Evolutionary conservation across 1,140 invertebrate species (phyloP).

Genomic region (Drosophila micromelanica): DNA sequence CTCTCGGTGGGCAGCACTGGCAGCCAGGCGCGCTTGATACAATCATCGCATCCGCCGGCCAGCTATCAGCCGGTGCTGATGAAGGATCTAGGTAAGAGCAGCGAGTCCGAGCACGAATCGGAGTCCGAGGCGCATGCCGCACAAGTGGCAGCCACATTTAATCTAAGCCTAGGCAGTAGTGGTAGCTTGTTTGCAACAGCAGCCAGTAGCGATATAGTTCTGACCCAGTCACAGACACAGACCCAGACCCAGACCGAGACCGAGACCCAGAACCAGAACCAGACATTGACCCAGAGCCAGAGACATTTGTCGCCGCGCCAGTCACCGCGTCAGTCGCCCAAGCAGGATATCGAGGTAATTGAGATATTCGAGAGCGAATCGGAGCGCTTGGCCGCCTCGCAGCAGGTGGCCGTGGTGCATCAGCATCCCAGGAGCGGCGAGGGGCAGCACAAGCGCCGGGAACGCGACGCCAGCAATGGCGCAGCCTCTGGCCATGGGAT

Average conservation of each 20-base stretch:
- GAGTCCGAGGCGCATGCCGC: constrained; percentile 73
- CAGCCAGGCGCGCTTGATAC: constrained; percentile 96
- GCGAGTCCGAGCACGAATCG: constrained; percentile 68
- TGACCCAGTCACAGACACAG: constrained; percentile 32
- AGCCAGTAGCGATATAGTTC: constrained; percentile 43
- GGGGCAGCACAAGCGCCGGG: constrained; percentile 49
- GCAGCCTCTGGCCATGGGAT: constrained; percentile 13
- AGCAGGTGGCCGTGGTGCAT: constrained; percentile 80
- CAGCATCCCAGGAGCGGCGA: constrained; percentile 56
- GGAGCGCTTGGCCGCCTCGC: constrained; percentile 68
- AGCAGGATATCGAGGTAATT: constrained; percentile 81
- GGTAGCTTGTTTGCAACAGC: constrained; percentile 71
- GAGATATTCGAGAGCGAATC: constrained; percentile 80
- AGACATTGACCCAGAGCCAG: constrained; percentile 20
- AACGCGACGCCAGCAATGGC: constrained; percentile 23
- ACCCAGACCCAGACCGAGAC: constrained; percentile 19
- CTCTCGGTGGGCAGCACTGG: constrained; percentile 96
- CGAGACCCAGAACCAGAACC: constrained; percentile 25
- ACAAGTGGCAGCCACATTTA: constrained; percentile 77
- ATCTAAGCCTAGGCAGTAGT: constrained; percentile 83
- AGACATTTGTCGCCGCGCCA: constrained; percentile 64
- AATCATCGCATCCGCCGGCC: constrained; percentile 95
- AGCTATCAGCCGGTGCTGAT: constrained; percentile 93
- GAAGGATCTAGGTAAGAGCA: constrained; percentile 93
- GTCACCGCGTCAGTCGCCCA: constrained; percentile 80